phyloP scores from a whole-genome alignment of 2,797 vertebrate species.

The Enoplosus armatus region DNA sequence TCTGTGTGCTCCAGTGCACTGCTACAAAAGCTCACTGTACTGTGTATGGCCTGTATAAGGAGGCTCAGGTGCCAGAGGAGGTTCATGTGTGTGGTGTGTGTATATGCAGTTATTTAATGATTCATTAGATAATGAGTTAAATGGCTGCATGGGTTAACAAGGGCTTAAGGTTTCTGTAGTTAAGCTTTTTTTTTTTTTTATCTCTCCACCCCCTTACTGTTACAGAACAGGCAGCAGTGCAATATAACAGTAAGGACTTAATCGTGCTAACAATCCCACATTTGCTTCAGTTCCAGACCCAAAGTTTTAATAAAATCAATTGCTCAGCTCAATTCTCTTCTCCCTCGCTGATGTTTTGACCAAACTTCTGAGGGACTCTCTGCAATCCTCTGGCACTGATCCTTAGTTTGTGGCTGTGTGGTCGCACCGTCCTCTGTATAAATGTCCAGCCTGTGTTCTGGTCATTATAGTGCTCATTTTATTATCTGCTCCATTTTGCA shows the following conservation, averaged over 20 bases:
- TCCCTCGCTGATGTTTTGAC: neutral
- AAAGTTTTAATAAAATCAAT: neutral
- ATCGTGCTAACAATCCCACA: neutral
- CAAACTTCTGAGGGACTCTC: neutral
- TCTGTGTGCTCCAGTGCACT: slow-evolving; percentile 68
- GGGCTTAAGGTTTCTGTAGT: slow-evolving; percentile 5
- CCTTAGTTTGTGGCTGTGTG: slow-evolving; percentile 7
- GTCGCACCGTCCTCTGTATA: neutral
- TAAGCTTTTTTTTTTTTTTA: neutral
- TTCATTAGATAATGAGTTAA: too few species aligned
- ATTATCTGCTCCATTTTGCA: slow-evolving; percentile 61
- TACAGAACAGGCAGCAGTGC: slow-evolving; percentile 8
- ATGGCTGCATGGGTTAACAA: slow-evolving; percentile 7
- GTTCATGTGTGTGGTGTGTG: slow-evolving; percentile 4
- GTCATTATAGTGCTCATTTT: slow-evolving; percentile 41
- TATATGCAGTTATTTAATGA: slow-evolving; percentile 7
- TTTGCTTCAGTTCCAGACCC: neutral
- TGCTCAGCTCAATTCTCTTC: neutral
- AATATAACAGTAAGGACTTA: neutral
- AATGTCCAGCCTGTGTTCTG: slow-evolving; percentile 22
- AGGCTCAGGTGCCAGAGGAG: slow-evolving; percentile 70
- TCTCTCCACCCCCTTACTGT: neutral
- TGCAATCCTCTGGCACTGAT: neutral
- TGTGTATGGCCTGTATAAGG: slow-evolving; percentile 54
- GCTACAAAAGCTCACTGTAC: slow-evolving; percentile 69